These are phyloP conservation scores for Mustela nigripes DNA, from an alignment of 2,113 vertebrate genomes.

Conservation along the genomic window DNA sequence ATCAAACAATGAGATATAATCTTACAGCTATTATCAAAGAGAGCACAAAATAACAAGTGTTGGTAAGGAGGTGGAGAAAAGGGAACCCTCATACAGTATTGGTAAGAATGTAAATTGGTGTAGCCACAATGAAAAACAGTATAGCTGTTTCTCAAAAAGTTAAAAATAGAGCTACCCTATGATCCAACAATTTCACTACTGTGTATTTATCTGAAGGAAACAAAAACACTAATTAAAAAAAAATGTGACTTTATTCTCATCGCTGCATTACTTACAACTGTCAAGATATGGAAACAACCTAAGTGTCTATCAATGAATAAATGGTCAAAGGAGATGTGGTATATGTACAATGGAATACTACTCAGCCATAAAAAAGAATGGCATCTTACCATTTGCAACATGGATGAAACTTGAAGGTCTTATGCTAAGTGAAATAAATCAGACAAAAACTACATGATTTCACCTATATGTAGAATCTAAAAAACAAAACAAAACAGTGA, in stretches of 20 bases:
- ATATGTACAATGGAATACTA: not conserved
- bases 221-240: not conserved
- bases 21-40: not conserved
- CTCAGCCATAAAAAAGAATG: not conserved
- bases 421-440: not conserved
- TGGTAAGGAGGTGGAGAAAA: not conserved
- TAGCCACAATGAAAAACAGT: not conserved
- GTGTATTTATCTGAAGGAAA: not conserved
- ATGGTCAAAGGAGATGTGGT: not conserved
- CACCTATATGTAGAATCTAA: not conserved
- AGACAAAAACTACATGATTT: not conserved
- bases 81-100: not conserved
- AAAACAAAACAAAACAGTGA: not conserved
- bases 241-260: not conserved
- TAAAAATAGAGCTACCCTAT: not conserved
- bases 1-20: not conserved
- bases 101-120: not conserved
- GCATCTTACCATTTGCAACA: not conserved
- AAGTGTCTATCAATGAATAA: not conserved
- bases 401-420: not conserved
- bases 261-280: not conserved
- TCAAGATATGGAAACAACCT: not conserved
- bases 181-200: not conserved
- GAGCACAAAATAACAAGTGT: not conserved
- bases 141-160: not conserved